These are phyloP conservation scores for Acanthosepion esculentum DNA, from an alignment of 2,888 invertebrate genomes.

Conservation along the genomic window DNA sequence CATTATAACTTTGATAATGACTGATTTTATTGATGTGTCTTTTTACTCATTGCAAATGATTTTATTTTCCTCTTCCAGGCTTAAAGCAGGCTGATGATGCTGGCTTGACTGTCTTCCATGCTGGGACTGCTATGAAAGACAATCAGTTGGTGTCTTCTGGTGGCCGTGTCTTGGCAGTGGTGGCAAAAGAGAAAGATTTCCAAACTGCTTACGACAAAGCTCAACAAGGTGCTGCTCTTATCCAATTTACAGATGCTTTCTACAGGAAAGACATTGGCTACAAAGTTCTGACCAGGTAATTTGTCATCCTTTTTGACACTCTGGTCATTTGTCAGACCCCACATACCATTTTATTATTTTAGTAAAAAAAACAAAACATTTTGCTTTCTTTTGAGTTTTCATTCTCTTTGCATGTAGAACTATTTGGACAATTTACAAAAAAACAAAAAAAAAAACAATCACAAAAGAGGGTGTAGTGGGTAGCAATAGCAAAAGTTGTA, in stretches of 20 bases:
- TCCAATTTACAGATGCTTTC: constrained; percentile 89
- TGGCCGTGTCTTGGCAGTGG: constrained; percentile 88
- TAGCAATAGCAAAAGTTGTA: too few relatives aligned
- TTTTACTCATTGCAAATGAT: too few relatives aligned
- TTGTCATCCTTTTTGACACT: not conserved
- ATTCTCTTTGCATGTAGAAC: too few relatives aligned
- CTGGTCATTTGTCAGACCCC: not conserved
- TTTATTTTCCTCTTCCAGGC: constrained; percentile 55
- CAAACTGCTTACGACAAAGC: constrained; percentile 84
- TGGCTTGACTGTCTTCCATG: constrained; percentile 83
- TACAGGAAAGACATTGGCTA: constrained; percentile 92
- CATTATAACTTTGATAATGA: too few relatives aligned
- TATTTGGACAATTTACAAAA: too few relatives aligned
- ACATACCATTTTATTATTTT: too few relatives aligned
- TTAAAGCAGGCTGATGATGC: constrained; percentile 62
- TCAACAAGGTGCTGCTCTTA: constrained; percentile 82
- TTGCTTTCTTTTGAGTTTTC: too few relatives aligned
- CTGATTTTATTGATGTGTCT: too few relatives aligned
- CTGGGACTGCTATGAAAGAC: constrained; percentile 81
- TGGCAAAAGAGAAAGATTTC: constrained; percentile 83
- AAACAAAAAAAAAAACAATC: too few relatives aligned
- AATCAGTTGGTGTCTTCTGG: constrained; percentile 85
- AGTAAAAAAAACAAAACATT: too few relatives aligned
- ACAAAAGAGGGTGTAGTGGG: too few relatives aligned
- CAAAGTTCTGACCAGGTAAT: constrained; percentile 86